These are phyloP conservation scores for Egretta garzetta DNA, from an alignment of 2,113 vertebrate species.

Conservation along the genomic window DNA sequence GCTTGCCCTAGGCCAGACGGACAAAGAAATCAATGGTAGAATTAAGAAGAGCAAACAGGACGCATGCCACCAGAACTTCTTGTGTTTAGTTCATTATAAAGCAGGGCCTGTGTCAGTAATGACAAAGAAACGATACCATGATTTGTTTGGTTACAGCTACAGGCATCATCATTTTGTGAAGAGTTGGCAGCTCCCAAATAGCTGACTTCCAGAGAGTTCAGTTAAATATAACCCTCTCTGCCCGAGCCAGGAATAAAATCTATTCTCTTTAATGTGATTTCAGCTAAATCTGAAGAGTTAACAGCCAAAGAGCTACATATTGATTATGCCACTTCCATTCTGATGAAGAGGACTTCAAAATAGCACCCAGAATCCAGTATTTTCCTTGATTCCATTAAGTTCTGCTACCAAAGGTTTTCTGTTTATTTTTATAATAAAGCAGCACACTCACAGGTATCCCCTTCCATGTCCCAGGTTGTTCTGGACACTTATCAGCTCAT, in stretches of 20 bases:
- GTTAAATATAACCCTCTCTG: slow-evolving; percentile 17
- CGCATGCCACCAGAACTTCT: neutral
- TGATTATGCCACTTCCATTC: slow-evolving; percentile 32
- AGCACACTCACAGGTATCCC: neutral
- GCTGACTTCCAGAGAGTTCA: slow-evolving; percentile 10
- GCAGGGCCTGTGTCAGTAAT: neutral
- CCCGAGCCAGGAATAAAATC: neutral
- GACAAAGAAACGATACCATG: neutral
- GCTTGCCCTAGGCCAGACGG: neutral
- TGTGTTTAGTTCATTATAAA: neutral
- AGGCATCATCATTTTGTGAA: neutral
- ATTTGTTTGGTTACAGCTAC: neutral
- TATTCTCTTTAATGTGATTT: slow-evolving; percentile 40
- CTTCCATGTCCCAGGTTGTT: neutral
- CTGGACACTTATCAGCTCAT: neutral
- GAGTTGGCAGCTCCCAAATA: slow-evolving; percentile 1
- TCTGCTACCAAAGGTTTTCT: neutral
- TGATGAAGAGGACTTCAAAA: neutral
- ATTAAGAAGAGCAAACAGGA: neutral
- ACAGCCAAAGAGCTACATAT: slow-evolving; percentile 39
- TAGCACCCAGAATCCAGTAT: neutral
- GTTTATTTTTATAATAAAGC: neutral
- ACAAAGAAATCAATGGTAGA: neutral
- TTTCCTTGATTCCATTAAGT: neutral
- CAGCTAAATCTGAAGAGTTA: slow-evolving; percentile 35